Evolutionary conservation across 2,797 vertebrate species (phyloP), one percentile per base, ranked within the genome.

Genomic region (Hemitrygon akajei): DNA sequence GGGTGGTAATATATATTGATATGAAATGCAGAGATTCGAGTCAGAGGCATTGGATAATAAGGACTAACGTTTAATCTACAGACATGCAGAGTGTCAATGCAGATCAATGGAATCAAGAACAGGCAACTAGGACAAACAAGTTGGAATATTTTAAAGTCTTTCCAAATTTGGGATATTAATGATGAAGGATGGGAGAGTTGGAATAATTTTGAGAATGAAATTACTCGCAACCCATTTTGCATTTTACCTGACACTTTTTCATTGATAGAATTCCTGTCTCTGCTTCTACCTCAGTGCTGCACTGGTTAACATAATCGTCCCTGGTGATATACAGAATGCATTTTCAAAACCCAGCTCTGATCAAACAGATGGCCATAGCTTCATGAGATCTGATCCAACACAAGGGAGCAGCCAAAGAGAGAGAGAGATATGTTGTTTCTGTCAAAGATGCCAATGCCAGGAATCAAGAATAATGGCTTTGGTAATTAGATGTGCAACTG

Each of bases 381-480:
- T 66, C 84, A 87, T 87, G 60, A 87, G 58, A 87, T 66, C 84
- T 34, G 84, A 87, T 34, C n/a, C 30, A 87, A 60, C 27, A 30
- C 56, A 3, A 87, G 14, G 60, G 30, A 63, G 60, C 34, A 63
- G 30, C 30, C 60, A 66, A 66, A 34, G 60, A 20, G 86, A 20
- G 18, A 20, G 60, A 20, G 86, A 20, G 18, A 66, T 60, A 34
- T 66, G 47, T 30, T 87, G 84, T 87, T 63, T n/a, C 30, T 87
- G 60, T n/a, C n/a, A 20, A 63, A 18, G 30, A 5, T 6, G 56
- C 37, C 63, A 60, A 63, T 34, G 58, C n/a, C 58, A 63, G 84
- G 84, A 86, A 87, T 11, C 58, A 87, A 63, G 4, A 63, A 87
- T n/a, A 7, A 87, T 63, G 14, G 25, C 58, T 63, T 87, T 30